phyloP scores from a whole-genome alignment of 2,797 vertebrate genomes.

The Eospalax fontanierii region DNA sequence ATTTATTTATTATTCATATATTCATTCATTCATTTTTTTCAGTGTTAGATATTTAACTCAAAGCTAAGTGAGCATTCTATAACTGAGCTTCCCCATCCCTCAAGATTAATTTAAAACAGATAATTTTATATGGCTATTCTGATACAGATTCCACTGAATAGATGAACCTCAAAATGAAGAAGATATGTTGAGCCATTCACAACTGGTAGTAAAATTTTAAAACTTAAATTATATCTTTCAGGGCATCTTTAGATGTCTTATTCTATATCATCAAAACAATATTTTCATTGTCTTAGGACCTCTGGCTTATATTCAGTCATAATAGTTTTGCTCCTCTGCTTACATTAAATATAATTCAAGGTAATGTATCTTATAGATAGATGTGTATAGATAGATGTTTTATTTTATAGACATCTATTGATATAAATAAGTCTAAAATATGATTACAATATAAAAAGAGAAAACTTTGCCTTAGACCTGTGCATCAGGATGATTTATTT shows the following conservation, averaged over 20 bases:
- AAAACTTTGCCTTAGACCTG: neutral
- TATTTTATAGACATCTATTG: neutral
- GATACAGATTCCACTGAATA: neutral
- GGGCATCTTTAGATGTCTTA: neutral
- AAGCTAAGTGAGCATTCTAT: neutral
- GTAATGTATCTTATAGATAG: neutral
- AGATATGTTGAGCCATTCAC: neutral
- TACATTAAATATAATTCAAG: slow-evolving; percentile 7
- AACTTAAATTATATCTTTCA: slow-evolving; percentile 7
- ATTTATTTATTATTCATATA: too few relatives aligned
- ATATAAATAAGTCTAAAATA: neutral
- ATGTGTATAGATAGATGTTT: neutral
- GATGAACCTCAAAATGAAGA: slow-evolving; percentile 16
- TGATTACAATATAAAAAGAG: neutral
- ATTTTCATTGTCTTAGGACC: slow-evolving; percentile 3
- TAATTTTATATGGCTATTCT: neutral
- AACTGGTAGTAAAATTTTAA: slow-evolving; percentile 52
- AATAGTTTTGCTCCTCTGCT: slow-evolving; percentile 21
- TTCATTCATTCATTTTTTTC: neutral
- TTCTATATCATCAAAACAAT: neutral
- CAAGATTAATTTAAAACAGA: neutral
- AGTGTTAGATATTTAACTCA: neutral
- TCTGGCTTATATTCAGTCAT: neutral
- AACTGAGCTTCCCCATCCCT: neutral
- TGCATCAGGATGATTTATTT: neutral